Conservation (phyloP, 2,113 vertebrate genomes). For the Scytalopus superciliaris region DNA sequence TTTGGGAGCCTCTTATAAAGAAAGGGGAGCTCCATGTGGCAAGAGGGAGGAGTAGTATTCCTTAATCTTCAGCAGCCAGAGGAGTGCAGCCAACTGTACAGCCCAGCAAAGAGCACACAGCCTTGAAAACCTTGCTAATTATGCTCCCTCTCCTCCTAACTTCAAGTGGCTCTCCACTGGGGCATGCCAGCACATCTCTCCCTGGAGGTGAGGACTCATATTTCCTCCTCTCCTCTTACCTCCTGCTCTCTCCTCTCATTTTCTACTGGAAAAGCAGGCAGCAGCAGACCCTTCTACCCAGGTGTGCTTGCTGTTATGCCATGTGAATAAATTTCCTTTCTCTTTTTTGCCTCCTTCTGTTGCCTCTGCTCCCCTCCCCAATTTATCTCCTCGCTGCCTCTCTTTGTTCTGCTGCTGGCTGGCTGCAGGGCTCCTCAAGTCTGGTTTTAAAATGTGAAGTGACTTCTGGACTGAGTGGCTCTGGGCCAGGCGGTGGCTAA, state of each 20-base stretch:
- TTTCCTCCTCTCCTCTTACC: not conserved
- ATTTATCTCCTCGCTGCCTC: not conserved
- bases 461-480: not conserved
- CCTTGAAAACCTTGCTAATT: not conserved
- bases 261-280: not conserved
- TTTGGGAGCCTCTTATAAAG: not conserved
- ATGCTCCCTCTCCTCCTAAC: not conserved
- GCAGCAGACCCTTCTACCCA: not conserved
- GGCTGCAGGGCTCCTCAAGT: constrained; percentile 23
- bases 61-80: not conserved
- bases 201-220: not conserved
- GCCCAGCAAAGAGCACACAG: not conserved
- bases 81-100: fast-evolving
- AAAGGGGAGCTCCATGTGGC: fast-evolving
- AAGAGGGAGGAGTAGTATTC: not conserved
- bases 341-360: not conserved
- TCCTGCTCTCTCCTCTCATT: not conserved
- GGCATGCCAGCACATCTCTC: not conserved
- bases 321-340: not conserved
- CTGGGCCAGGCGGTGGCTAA: not conserved
- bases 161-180: not conserved
- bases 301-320: not conserved
- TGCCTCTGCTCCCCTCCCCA: not conserved
- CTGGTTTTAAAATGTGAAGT: not conserved
- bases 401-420: not conserved